These are phyloP conservation scores for Crossocerus cetratus DNA, from an alignment of 2,888 invertebrate species.

Conservation along the genomic window DNA sequence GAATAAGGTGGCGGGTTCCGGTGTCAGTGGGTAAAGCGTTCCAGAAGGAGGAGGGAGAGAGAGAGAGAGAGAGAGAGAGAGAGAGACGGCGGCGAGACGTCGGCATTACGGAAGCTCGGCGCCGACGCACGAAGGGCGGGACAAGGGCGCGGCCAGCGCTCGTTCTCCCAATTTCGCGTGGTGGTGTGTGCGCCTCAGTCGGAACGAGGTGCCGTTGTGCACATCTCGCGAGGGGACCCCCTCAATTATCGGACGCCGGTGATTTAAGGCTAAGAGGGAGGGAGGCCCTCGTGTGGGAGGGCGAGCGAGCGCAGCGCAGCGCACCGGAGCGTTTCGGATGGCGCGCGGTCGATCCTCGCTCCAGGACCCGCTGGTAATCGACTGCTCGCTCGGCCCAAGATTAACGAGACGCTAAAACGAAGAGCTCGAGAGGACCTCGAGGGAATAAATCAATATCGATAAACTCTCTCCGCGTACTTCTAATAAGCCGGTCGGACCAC, in stretches of 20 bases:
- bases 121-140: slow-evolving; percentile 63
- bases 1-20: background rate
- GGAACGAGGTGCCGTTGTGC: slow-evolving; percentile 69
- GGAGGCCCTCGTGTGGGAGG: slow-evolving; percentile 54
- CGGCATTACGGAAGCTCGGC: slow-evolving; percentile 62
- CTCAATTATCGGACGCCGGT: slow-evolving; percentile 68
- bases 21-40: slow-evolving; percentile 1
- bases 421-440: slow-evolving; percentile 26
- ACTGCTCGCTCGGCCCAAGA: slow-evolving; percentile 41
- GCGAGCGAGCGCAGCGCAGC: slow-evolving; percentile 5
- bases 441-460: slow-evolving; percentile 60
- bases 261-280: slow-evolving; percentile 54
- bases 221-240: slow-evolving; percentile 64
- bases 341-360: slow-evolving; percentile 27
- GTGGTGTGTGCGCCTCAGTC: slow-evolving; percentile 49
- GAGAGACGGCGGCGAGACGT: slow-evolving; percentile 29
- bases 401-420: slow-evolving; percentile 62
- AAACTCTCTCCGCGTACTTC: slow-evolving; percentile 53
- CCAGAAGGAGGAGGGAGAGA: background rate
- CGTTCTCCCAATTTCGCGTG: slow-evolving; percentile 70
- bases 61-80: no score
- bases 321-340: slow-evolving; percentile 31
- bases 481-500: slow-evolving; percentile 37
- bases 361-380: slow-evolving; percentile 49
- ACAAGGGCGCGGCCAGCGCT: slow-evolving; percentile 65